Percentiles rank a stretch among this genome's conserved stretches.
Conservation (phyloP, 1,140 invertebrate species). For the Sesamia nonagrioides region DNA sequence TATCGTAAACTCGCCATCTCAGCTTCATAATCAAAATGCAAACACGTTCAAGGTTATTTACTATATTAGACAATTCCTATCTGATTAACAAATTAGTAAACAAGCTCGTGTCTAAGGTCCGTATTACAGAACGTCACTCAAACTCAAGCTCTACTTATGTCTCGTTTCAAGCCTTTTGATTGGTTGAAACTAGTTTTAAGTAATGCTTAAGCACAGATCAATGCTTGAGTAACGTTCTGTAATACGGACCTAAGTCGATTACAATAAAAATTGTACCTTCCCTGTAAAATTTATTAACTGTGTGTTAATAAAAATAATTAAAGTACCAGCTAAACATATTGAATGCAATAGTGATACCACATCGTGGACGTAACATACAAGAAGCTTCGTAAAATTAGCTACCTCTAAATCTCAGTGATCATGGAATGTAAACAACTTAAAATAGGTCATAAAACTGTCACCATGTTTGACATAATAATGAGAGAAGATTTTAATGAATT, state of each 20-base stretch:
- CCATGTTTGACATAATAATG: not conserved
- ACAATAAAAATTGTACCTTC: not conserved
- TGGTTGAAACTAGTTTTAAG: too few relatives aligned
- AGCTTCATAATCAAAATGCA: slow-evolving; percentile 74
- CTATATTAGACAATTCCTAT: slow-evolving; percentile 30
- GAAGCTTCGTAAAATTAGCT: not conserved
- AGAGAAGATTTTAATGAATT: slow-evolving; percentile 19
- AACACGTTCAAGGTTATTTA: slow-evolving; percentile 74
- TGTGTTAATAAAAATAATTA: too few relatives aligned
- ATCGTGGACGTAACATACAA: not conserved
- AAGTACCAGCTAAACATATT: too few relatives aligned
- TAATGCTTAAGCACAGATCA: too few relatives aligned
- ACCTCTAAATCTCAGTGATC: not conserved
- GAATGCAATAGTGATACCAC: too few relatives aligned
- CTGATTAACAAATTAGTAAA: slow-evolving; percentile 16
- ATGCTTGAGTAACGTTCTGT: too few relatives aligned
- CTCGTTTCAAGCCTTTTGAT: too few relatives aligned
- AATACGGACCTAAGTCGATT: too few relatives aligned
- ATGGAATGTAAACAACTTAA: not conserved
- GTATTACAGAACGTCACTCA: too few relatives aligned
- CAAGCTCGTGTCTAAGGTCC: not conserved
- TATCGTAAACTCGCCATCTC: slow-evolving; percentile 69
- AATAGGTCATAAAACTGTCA: not conserved
- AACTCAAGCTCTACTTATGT: too few relatives aligned
- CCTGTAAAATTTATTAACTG: too few relatives aligned